Evolutionary conservation across 2,888 invertebrate genomes (phyloP).

Genomic region (Quadroppia sp.): DNA sequence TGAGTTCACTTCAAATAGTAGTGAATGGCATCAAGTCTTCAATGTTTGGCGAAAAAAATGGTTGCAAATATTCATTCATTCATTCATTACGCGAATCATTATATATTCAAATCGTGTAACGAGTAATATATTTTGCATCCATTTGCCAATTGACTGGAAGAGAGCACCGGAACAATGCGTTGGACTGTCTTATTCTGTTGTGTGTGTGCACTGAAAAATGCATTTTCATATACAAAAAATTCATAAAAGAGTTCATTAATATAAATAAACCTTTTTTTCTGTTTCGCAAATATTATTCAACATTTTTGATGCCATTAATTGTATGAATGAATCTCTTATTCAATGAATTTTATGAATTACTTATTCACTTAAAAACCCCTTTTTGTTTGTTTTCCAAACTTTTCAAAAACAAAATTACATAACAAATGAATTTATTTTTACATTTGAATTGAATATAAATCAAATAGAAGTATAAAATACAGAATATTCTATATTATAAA

Average conservation of each 20-base stretch:
- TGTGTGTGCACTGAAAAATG: not conserved
- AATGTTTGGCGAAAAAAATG: not conserved
- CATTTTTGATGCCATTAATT: no score
- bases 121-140: slow-evolving; percentile 15
- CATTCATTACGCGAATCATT: not conserved
- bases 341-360: no score
- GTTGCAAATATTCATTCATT: not conserved
- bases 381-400: no score
- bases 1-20: no score
- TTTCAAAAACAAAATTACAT: no score
- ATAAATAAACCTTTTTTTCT: no score
- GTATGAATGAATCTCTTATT: no score
- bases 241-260: not conserved
- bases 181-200: not conserved
- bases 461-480: not conserved
- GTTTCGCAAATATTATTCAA: no score
- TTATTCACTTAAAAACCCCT: no score
- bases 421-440: no score
- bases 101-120: slow-evolving; percentile 21
- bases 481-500: not conserved
- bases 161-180: not conserved
- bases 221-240: not conserved
- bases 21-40: slow-evolving; percentile 6
- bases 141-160: slow-evolving; percentile 20
- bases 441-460: no score